Evolutionary conservation across 2,113 vertebrate species (phyloP), one percentile per base, ranked within the genome.

Genomic region (Nycticryphes semicollaris): DNA sequence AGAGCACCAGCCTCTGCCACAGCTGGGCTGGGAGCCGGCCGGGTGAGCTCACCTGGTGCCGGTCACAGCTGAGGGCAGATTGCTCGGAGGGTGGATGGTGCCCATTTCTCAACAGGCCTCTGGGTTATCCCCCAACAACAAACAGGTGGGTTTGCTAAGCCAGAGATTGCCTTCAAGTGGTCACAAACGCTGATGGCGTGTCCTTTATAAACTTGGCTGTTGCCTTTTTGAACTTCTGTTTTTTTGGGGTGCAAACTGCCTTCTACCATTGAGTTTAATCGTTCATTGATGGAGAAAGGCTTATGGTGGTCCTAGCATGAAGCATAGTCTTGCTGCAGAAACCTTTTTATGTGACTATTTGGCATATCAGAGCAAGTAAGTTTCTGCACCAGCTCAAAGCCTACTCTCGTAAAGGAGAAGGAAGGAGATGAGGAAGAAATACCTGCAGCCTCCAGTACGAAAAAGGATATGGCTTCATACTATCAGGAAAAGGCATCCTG

Each of bases 51-150:
- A 4, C 13, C 51, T 10, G 39, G 4, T 37, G 10, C 19, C 22
- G 9, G 0, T 13, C 7, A 37, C 47, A 33, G 24, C 25, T 6
- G 5, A 12, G 4, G 5, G 15, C 30, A 10, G 18, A 4, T 27
- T 30, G 54, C 37, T n/a, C 9, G 37, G 20, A 12, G 30, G 7
- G 43, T 5, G 1, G 21, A 0, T 5, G 9, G 39, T 7, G 7
- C 8, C 12, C 30, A 37, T 30, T 45, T 57, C 31, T 75, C 30
- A 79, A 16, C 37, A 22, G 53, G 14, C 14, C 19, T 45, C 24
- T 41, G 30, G 4, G 3, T n/a, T 48, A 9, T 9, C 37, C 22
- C 8, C 25, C 17, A n/a, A 1, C 1, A 2, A 5, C 10, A 3
- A 10, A 15, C 17, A 14, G 48, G 31, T 33, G 30, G 5, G 23